Evolutionary conservation across 2,888 invertebrate genomes (phyloP).

Genomic region (Melinaea marsaeus): DNA sequence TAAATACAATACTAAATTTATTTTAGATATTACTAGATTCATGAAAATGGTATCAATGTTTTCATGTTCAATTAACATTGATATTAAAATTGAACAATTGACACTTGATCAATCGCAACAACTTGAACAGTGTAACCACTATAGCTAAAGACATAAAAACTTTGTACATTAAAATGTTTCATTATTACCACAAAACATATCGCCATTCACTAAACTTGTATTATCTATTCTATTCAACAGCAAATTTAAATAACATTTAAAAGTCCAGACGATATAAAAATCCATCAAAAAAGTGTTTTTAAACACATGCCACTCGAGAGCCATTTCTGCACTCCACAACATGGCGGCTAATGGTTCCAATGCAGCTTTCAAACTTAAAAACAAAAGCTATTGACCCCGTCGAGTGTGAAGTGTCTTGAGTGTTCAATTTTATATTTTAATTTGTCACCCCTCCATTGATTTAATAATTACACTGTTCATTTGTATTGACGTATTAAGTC

Average conservation of each 20-base stretch:
- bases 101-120: too few species aligned
- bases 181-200: too few species aligned
- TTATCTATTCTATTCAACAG: background rate
- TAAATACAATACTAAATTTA: too few species aligned
- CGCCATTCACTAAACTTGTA: background rate
- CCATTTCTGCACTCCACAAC: conserved; percentile 27
- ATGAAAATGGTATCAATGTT: too few species aligned
- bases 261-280: background rate
- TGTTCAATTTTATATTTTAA: background rate
- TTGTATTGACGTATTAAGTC: background rate
- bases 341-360: conserved; percentile 34
- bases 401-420: background rate
- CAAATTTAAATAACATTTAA: background rate
- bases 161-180: too few species aligned
- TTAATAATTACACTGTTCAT: background rate
- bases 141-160: too few species aligned
- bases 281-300: conserved; percentile 10
- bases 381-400: conserved; percentile 15
- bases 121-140: too few species aligned
- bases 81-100: too few species aligned
- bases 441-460: background rate
- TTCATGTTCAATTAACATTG: too few species aligned
- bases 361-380: conserved; percentile 30
- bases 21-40: too few species aligned
- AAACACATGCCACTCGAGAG: conserved; percentile 20